phyloP scores from a whole-genome alignment of 2,888 invertebrate genomes.

The Poecilus cupreus region DNA sequence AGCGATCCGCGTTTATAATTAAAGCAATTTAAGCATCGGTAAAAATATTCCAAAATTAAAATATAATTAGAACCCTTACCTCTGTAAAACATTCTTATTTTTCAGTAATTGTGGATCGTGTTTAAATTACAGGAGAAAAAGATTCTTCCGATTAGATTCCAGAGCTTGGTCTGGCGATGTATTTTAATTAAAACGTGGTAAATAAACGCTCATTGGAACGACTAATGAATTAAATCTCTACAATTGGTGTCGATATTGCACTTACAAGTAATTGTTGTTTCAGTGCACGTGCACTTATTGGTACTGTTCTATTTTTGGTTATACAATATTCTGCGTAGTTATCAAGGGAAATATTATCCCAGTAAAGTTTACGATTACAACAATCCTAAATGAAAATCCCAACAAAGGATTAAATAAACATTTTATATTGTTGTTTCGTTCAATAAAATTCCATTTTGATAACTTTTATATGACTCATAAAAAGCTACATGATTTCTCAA shows the following conservation, averaged over 20 bases:
- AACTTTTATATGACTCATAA: no score
- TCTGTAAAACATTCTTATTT: neutral
- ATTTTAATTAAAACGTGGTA: slow-evolving; percentile 40
- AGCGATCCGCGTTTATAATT: neutral
- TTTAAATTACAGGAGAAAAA: neutral
- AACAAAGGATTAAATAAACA: no score
- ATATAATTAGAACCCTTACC: neutral
- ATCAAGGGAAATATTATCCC: no score
- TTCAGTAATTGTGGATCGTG: neutral
- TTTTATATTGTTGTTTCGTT: no score
- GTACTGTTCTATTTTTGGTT: neutral
- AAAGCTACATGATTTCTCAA: no score
- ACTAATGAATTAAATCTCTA: slow-evolving; percentile 31
- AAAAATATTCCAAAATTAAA: slow-evolving; percentile 8
- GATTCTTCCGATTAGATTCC: neutral
- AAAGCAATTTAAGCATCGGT: neutral
- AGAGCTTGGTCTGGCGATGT: neutral
- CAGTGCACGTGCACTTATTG: neutral
- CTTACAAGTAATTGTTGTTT: neutral
- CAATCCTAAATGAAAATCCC: no score
- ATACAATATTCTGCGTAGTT: no score
- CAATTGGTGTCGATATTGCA: slow-evolving; percentile 3
- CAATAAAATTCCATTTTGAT: no score
- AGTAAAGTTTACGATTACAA: no score
- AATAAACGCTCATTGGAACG: slow-evolving; percentile 19